phyloP scores from a whole-genome alignment of 2,888 invertebrate genomes.

The Thymelicus lineola region DNA sequence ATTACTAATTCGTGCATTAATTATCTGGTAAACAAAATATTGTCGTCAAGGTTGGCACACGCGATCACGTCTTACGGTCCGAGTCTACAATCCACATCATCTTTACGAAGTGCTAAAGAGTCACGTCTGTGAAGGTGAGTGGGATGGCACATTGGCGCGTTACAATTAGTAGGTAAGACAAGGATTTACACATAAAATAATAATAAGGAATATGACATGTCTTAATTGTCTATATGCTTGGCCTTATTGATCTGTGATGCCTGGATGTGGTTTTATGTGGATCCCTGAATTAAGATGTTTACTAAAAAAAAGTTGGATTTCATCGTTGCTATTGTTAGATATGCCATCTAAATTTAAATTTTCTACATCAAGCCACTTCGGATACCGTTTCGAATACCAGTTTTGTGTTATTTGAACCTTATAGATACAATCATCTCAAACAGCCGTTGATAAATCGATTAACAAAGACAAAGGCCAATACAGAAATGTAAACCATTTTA shows the following conservation, averaged over 20 bases:
- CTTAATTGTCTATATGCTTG: background rate
- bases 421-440: too few relatives aligned
- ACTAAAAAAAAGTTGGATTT: too few relatives aligned
- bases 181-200: background rate
- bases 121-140: background rate
- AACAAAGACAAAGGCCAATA: too few relatives aligned
- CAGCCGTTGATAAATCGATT: too few relatives aligned
- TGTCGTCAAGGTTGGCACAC: background rate
- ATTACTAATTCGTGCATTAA: conserved; percentile 1
- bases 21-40: background rate
- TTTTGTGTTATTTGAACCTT: too few relatives aligned
- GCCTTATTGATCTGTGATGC: too few relatives aligned
- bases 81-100: background rate
- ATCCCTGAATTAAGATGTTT: too few relatives aligned
- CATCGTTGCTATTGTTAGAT: too few relatives aligned
- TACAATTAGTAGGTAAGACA: background rate
- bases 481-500: too few relatives aligned
- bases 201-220: background rate
- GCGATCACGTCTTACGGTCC: background rate
- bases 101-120: background rate
- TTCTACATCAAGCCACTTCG: too few relatives aligned
- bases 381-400: too few relatives aligned
- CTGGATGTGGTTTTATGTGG: background rate
- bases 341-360: too few relatives aligned
- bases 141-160: background rate